Evolutionary conservation across 2,888 invertebrate genomes (phyloP), one percentile per base, ranked within the genome.

Genomic region (Pinctada fucata): DNA sequence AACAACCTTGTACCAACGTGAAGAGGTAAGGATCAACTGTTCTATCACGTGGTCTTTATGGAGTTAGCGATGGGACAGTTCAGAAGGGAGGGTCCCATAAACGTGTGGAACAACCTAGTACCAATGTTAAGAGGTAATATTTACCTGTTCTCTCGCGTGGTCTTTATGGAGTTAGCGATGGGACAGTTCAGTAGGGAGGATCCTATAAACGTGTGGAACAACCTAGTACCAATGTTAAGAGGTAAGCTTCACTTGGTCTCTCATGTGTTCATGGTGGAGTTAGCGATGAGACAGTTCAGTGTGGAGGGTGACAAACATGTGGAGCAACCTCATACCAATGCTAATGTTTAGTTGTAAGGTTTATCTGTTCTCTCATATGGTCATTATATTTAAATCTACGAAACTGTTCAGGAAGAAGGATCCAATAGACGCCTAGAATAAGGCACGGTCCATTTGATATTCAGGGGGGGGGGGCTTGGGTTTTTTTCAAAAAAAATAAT

Each of bases 101-200:
- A 97, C 79, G 97, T 96, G 13, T 96, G 96, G 96, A 95, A 95
- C 90, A 95, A 95, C 90, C 96, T 96, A 90, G 96, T 96, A 88
- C 96, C 96, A 0, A 93, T 96, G 58, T 96, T 96, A 89, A 96
- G 96, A 95, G 96, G 96, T 96, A 93, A 83, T 97, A 10, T 16
- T 48, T 3, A 52, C 16, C 51, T 2, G n/a, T n/a, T n/a, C n/a
- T n/a, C n/a, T 86, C 98, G 98, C 31, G 94, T 98, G 94, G 94
- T 98, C 81, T 97, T 97, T 92, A 97, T 98, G 97, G 98, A 98
- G 93, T 93, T 98, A 87, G 96, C 97, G 66, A 94, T 98, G 83
- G 98, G 98, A 58, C 98, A 98, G 92, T 97, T 96, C 91, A 97
- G 97, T 58, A 95, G 97, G 84, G 95, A 97, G 88, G 98, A 98